phyloP scores from a whole-genome alignment of 2,888 invertebrate species.

The Blastobasis adustella region DNA sequence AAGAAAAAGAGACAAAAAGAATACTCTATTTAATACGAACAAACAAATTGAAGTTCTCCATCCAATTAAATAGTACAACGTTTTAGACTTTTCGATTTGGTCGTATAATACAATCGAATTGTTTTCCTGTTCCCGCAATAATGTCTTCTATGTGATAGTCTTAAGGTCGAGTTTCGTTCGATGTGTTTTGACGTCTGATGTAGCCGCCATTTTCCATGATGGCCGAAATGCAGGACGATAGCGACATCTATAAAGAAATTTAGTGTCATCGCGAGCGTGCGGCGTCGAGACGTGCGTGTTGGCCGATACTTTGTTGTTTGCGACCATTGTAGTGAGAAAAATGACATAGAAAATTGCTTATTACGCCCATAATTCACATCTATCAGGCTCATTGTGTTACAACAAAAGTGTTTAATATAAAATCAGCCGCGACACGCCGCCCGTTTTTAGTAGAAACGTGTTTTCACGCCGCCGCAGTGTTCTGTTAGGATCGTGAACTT shows the following conservation, averaged over 20 bases:
- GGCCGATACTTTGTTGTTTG: constrained; percentile 45
- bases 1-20: constrained; percentile 37
- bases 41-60: constrained; percentile 26
- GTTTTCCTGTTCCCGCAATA: constrained; percentile 19
- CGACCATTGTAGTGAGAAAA: constrained; percentile 60
- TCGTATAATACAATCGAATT: constrained; percentile 54
- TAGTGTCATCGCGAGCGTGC: constrained; percentile 65
- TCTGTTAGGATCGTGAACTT: constrained; percentile 63
- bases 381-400: constrained; percentile 22
- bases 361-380: constrained; percentile 26
- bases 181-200: constrained; percentile 43
- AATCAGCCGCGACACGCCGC: constrained; percentile 18
- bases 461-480: constrained; percentile 62
- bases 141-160: rapidly evolving
- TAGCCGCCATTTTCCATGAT: constrained; percentile 66
- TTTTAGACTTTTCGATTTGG: constrained; percentile 37
- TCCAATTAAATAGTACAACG: constrained; percentile 19
- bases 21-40: constrained; percentile 26
- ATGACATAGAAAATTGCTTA: constrained; percentile 47
- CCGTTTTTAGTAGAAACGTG: constrained; percentile 57
- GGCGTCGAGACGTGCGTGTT: constrained; percentile 38
- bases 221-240: constrained; percentile 39
- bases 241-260: constrained; percentile 63
- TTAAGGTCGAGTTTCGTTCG: constrained; percentile 29
- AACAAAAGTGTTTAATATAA: constrained; percentile 23